phyloP scores from a whole-genome alignment of 2,113 vertebrate genomes.

The Candoia aspera region DNA sequence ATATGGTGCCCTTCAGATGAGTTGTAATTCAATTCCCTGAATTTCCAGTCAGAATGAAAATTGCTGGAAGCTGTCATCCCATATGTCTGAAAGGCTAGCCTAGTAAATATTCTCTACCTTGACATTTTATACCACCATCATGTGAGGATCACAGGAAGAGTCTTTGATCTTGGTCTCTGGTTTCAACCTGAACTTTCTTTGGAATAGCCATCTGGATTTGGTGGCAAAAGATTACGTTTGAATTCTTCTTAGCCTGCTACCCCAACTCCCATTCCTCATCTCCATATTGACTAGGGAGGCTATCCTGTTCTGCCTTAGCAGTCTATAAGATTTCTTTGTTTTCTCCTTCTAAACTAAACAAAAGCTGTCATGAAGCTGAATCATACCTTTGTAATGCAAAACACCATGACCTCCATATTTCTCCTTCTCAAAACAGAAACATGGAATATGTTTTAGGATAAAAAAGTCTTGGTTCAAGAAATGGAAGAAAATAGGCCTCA shows the following conservation, averaged over 20 bases:
- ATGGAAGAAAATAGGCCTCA: neutral
- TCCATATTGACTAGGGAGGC: neutral
- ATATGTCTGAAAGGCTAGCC: neutral
- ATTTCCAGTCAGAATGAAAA: neutral
- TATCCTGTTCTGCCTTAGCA: neutral
- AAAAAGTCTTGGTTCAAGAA: neutral
- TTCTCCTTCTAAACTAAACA: neutral
- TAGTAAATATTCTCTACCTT: neutral
- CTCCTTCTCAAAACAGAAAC: neutral
- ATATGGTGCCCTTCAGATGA: neutral
- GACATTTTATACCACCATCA: neutral
- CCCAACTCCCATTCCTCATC: neutral
- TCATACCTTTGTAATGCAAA: neutral
- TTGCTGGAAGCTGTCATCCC: neutral
- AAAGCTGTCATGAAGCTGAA: neutral
- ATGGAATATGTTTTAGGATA: neutral
- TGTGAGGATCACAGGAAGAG: neutral
- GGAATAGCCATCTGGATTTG: neutral
- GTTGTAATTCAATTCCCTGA: neutral
- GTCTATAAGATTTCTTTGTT: neutral
- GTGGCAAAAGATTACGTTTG: neutral
- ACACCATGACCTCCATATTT: neutral
- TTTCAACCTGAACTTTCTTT: neutral
- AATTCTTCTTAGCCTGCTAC: neutral
- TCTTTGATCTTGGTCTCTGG: neutral